phyloP scores from a whole-genome alignment of 2,797 vertebrate species.

The Bufotes viridis region DNA sequence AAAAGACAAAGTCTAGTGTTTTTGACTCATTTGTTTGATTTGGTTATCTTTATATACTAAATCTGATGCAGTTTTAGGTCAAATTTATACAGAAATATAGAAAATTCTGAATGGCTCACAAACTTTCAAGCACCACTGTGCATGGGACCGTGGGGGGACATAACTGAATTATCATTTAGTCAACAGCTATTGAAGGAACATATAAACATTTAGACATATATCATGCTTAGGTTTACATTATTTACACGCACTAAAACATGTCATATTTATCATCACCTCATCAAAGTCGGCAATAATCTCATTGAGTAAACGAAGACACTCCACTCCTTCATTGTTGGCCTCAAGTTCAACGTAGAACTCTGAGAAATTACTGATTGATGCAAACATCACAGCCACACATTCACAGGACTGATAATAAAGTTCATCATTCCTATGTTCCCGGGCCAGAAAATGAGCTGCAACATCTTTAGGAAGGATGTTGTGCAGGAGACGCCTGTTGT shows the following conservation, averaged over 20 bases:
- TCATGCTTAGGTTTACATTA: neutral
- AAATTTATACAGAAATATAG: no score
- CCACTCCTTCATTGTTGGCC: conserved; percentile 95
- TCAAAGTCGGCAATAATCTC: conserved; percentile 97
- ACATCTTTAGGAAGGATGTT: conserved; percentile 96
- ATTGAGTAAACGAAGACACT: conserved; percentile 92
- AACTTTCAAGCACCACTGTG: no score
- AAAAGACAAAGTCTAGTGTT: no score
- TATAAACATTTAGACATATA: no score
- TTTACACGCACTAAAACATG: neutral
- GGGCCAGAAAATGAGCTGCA: conserved; percentile 90
- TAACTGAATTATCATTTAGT: no score
- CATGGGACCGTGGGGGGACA: no score
- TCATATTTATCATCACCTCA: conserved; percentile 76
- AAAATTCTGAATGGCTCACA: no score
- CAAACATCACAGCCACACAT: conserved; percentile 95
- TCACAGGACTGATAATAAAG: conserved; percentile 96
- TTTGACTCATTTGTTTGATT: no score
- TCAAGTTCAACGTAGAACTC: conserved; percentile 97
- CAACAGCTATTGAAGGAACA: no score
- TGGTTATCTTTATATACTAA: no score
- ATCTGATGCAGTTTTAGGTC: no score
- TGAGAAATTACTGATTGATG: conserved; percentile 96
- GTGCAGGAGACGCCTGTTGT: conserved; percentile 92
- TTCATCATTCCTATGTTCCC: conserved; percentile 90